Evolutionary conservation across 2,113 vertebrate genomes (phyloP).

Genomic region (Melierax canorus): DNA sequence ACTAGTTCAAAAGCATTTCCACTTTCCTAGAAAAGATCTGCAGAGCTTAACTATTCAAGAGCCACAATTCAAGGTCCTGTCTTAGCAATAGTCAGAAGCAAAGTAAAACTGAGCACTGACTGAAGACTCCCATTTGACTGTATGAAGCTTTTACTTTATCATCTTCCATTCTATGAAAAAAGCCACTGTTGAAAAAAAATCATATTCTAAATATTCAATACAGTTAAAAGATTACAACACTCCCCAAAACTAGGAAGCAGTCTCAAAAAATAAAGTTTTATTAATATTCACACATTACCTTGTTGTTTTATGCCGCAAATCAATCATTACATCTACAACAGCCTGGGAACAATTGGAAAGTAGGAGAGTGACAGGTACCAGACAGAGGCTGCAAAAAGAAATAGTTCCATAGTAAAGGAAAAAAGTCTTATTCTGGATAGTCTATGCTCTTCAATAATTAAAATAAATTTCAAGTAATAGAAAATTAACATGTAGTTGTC

Average conservation of each 20-base stretch:
- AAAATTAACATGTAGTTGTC: not conserved
- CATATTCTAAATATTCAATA: not conserved
- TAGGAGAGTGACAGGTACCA: slow-evolving; percentile 90
- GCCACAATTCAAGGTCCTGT: not conserved
- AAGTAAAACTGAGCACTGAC: not conserved
- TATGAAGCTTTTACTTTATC: not conserved
- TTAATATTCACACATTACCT: slow-evolving; percentile 72
- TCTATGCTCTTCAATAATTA: not conserved
- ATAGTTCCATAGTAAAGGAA: not conserved
- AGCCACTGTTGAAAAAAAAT: not conserved
- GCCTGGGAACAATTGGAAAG: slow-evolving; percentile 91
- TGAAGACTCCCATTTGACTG: not conserved
- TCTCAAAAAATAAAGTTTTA: not conserved
- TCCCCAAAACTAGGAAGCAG: not conserved
- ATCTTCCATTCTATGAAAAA: not conserved
- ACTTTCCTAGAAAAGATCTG: not conserved
- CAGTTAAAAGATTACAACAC: not conserved
- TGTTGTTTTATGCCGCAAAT: slow-evolving; percentile 87
- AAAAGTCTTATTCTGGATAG: not conserved
- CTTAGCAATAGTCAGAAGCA: not conserved
- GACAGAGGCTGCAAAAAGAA: slow-evolving; percentile 82
- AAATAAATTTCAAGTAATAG: not conserved
- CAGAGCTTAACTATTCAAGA: not conserved
- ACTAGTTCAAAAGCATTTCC: not conserved
- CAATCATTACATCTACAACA: slow-evolving; percentile 89